Conservation (phyloP, 2,113 vertebrate species). For the Sphyrna mokarran region DNA sequence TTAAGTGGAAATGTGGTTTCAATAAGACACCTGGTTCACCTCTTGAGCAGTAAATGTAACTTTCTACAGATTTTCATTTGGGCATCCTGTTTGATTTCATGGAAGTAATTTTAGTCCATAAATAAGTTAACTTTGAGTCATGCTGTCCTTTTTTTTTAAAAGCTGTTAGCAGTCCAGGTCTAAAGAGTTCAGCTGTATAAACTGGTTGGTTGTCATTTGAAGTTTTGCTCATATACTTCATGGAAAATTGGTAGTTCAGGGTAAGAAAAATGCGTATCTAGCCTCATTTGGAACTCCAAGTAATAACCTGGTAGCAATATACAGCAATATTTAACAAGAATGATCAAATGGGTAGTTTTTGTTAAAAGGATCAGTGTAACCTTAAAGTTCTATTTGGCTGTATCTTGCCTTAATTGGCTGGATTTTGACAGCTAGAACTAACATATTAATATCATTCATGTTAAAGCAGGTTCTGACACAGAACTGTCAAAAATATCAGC, state of each 20-base stretch:
- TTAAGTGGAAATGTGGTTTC: not conserved
- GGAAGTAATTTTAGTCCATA: not conserved
- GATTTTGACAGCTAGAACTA: not conserved
- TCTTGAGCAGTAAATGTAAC: not conserved
- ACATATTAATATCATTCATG: not conserved
- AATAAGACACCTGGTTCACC: not conserved
- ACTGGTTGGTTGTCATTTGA: not conserved
- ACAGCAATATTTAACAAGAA: not conserved
- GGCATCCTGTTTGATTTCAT: not conserved
- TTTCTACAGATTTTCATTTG: not conserved
- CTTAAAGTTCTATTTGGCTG: not conserved
- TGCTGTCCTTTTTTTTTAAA: not conserved
- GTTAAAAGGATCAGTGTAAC: not conserved
- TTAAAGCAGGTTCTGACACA: not conserved
- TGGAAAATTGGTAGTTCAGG: not conserved
- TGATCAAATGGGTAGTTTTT: not conserved
- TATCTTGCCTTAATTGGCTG: not conserved
- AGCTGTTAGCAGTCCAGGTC: not conserved
- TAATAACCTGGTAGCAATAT: not conserved
- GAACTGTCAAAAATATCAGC: not conserved
- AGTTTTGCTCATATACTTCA: not conserved
- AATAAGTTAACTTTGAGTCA: constrained; percentile 10
- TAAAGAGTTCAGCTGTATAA: not conserved
- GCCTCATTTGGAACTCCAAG: not conserved
- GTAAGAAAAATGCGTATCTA: not conserved